A percentile compares a stretch with the other conserved stretches of the same genome.
phyloP scores from a whole-genome alignment of 2,113 vertebrate species.

The Odontophorus gujanensis region DNA sequence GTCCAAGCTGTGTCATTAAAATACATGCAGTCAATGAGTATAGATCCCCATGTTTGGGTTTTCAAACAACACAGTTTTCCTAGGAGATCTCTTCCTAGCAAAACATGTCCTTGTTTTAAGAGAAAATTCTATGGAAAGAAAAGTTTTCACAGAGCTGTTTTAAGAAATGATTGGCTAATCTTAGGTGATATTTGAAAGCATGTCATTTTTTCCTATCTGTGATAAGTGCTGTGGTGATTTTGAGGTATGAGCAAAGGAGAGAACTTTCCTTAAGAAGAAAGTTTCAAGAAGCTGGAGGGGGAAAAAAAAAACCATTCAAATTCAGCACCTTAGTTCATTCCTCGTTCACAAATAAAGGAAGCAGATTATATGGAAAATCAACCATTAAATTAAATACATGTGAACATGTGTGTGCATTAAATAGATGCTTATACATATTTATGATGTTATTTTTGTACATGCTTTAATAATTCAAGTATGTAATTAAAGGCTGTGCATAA shows the following conservation, averaged over 20 bases:
- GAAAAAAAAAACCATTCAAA: background rate
- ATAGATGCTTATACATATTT: background rate
- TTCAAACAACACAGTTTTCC: background rate
- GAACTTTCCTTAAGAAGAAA: background rate
- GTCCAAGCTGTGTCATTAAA: background rate
- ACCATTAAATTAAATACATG: background rate
- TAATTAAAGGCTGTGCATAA: background rate
- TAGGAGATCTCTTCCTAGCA: background rate
- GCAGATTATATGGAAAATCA: background rate
- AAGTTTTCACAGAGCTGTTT: background rate
- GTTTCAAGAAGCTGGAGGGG: background rate
- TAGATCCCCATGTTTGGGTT: background rate
- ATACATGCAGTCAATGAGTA: background rate
- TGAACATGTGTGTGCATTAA: background rate
- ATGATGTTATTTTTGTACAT: background rate
- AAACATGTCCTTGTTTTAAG: background rate
- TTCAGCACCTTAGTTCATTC: background rate
- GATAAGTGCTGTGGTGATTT: background rate
- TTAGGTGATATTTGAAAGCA: background rate
- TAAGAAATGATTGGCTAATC: background rate
- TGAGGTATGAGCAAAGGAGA: background rate
- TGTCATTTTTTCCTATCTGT: background rate
- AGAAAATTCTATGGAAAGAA: background rate
- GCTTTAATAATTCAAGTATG: background rate
- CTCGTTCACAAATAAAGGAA: background rate